These are phyloP conservation scores for Brenthis ino DNA, from an alignment of 2,888 invertebrate genomes.

Conservation along the genomic window DNA sequence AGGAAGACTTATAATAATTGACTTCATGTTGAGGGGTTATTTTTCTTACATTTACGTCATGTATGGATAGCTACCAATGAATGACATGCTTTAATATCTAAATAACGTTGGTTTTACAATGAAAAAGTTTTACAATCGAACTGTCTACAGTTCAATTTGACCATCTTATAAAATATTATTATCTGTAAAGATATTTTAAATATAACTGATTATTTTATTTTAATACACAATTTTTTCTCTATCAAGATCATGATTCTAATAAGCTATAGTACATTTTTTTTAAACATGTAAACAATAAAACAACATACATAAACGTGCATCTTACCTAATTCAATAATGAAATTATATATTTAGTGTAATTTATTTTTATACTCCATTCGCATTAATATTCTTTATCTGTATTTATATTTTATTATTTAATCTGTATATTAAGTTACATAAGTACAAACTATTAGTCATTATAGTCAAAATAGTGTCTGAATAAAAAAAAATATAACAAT, in stretches of 20 bases:
- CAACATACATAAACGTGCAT: conserved; percentile 13
- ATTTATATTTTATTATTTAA: conserved; percentile 6
- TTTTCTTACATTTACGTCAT: conserved; percentile 17
- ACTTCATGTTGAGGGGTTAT: conserved; percentile 47
- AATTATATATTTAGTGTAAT: neutral
- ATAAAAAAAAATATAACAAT: neutral
- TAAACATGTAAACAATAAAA: neutral
- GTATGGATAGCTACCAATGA: conserved; percentile 31
- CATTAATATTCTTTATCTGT: conserved; percentile 3
- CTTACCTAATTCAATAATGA: conserved; percentile 1
- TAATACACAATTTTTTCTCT: too few species aligned
- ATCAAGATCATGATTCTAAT: too few species aligned
- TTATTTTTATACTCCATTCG: conserved; percentile 10
- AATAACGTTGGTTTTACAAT: neutral
- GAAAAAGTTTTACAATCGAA: neutral
- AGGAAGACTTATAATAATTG: conserved; percentile 67
- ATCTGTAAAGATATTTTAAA: too few species aligned
- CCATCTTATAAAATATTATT: too few species aligned
- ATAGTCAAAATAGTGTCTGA: neutral
- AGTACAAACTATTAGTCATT: neutral
- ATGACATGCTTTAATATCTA: conserved; percentile 19
- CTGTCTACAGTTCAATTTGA: neutral
- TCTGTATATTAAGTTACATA: too few species aligned
- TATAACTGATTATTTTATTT: too few species aligned
- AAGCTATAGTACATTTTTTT: too few species aligned